phyloP scores from a whole-genome alignment of 2,888 invertebrate genomes.

The Drosophila borborema region DNA sequence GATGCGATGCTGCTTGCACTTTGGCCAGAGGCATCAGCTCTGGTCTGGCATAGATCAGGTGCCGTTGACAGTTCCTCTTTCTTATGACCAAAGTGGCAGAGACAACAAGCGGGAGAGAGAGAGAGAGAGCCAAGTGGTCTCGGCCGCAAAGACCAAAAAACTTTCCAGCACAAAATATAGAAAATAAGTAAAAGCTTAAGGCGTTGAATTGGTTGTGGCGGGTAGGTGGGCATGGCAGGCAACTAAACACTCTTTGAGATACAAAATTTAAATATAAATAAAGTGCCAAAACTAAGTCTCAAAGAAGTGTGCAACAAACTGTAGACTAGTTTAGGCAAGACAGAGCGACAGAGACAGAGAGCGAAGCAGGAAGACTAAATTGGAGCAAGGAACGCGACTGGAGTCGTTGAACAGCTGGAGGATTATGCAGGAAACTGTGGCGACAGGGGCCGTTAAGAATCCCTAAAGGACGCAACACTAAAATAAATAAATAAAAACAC shows the following conservation, averaged over 20 bases:
- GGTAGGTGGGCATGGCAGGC: slow-evolving; percentile 16
- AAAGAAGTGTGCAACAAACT: slow-evolving; percentile 48
- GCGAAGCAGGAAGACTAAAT: not conserved
- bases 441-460: slow-evolving; percentile 7
- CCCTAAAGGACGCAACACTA: slow-evolving; percentile 56
- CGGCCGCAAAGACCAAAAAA: slow-evolving; percentile 57
- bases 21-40: slow-evolving; percentile 54
- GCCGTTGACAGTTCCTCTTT: slow-evolving; percentile 72
- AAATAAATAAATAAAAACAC: slow-evolving; percentile 81
- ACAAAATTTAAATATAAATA: slow-evolving; percentile 79
- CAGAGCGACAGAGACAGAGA: not conserved
- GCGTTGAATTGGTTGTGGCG: slow-evolving; percentile 35
- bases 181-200: slow-evolving; percentile 66
- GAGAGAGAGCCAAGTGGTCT: slow-evolving; percentile 6
- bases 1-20: slow-evolving; percentile 55
- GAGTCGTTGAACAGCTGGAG: slow-evolving; percentile 66
- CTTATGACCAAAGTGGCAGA: slow-evolving; percentile 4
- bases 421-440: slow-evolving; percentile 32
- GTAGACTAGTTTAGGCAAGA: slow-evolving; percentile 26
- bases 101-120: not conserved
- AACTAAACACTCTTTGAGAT: slow-evolving; percentile 80
- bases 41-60: slow-evolving; percentile 59
- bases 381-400: slow-evolving; percentile 40
- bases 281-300: slow-evolving; percentile 78
- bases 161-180: slow-evolving; percentile 59